phyloP scores from a whole-genome alignment of 2,888 invertebrate genomes.

The Xanthia icteritia region DNA sequence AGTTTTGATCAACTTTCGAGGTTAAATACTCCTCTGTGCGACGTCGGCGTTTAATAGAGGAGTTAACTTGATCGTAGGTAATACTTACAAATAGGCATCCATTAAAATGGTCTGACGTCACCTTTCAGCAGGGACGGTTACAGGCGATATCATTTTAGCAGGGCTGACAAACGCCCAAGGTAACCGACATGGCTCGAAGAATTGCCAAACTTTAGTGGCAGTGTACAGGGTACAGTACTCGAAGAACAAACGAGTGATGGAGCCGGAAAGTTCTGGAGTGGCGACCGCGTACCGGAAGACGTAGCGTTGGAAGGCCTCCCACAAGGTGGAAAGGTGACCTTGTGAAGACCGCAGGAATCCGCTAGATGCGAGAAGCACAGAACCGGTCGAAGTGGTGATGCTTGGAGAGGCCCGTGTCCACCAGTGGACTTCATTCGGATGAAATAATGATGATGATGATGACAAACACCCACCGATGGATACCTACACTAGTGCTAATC shows the following conservation, averaged over 20 bases:
- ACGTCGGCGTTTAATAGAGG: slow-evolving; percentile 51
- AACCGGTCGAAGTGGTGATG: not conserved
- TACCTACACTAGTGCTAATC: not conserved
- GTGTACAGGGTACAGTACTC: not conserved
- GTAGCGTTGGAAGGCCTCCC: not conserved
- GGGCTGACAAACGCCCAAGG: not conserved
- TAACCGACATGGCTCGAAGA: not conserved
- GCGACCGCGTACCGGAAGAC: not conserved
- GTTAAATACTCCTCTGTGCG: too few relatives aligned
- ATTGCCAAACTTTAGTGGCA: not conserved
- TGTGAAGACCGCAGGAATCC: not conserved
- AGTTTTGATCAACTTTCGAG: too few relatives aligned
- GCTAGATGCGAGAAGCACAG: not conserved
- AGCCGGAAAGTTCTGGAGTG: not conserved
- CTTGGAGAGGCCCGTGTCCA: not conserved
- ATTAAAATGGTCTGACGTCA: slow-evolving; percentile 49
- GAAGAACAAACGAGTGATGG: not conserved
- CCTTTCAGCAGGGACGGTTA: not conserved
- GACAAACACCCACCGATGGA: not conserved
- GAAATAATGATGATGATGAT: not conserved
- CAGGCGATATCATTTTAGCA: slow-evolving; percentile 24
- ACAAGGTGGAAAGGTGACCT: not conserved
- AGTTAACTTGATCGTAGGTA: slow-evolving; percentile 51
- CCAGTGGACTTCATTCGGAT: not conserved
- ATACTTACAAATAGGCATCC: slow-evolving; percentile 52